Conservation (phyloP, 2,888 invertebrate genomes). For the Sminthurinus aureus region DNA sequence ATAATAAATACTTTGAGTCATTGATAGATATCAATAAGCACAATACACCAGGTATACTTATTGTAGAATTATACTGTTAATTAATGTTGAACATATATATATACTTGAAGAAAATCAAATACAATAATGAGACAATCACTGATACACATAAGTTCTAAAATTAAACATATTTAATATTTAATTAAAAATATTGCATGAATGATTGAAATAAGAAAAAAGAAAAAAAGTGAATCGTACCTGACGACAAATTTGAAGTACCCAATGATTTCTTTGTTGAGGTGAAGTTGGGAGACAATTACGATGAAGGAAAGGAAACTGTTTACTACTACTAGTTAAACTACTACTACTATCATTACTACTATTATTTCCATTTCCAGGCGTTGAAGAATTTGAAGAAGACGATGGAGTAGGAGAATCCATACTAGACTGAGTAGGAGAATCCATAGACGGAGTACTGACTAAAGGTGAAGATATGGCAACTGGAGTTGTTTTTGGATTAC, state of each 20-base stretch:
- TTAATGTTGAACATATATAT: too few species aligned
- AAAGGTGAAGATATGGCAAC: constrained; percentile 6
- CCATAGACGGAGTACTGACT: constrained; percentile 18
- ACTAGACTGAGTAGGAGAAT: constrained; percentile 11
- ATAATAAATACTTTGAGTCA: too few species aligned
- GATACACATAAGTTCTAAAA: too few species aligned
- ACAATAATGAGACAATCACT: too few species aligned
- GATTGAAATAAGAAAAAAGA: not conserved
- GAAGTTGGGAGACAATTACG: constrained; percentile 28
- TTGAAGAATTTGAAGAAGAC: not conserved
- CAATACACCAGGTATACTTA: too few species aligned
- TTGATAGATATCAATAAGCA: too few species aligned
- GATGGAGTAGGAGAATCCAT: constrained; percentile 2
- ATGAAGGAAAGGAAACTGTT: constrained; percentile 32
- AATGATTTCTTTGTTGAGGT: constrained; percentile 37
- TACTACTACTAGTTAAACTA: constrained; percentile 5
- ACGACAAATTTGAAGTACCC: constrained; percentile 58
- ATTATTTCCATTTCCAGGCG: not conserved
- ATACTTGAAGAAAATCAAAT: too few species aligned
- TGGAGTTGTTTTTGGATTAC: constrained; percentile 25
- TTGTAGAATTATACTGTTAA: too few species aligned
- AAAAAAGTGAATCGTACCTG: constrained; percentile 45
- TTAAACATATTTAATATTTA: not conserved
- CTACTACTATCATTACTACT: not conserved
- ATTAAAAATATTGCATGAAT: not conserved